Evolutionary conservation across 1,140 invertebrate species (phyloP).

Genomic region (Aphis craccivora): DNA sequence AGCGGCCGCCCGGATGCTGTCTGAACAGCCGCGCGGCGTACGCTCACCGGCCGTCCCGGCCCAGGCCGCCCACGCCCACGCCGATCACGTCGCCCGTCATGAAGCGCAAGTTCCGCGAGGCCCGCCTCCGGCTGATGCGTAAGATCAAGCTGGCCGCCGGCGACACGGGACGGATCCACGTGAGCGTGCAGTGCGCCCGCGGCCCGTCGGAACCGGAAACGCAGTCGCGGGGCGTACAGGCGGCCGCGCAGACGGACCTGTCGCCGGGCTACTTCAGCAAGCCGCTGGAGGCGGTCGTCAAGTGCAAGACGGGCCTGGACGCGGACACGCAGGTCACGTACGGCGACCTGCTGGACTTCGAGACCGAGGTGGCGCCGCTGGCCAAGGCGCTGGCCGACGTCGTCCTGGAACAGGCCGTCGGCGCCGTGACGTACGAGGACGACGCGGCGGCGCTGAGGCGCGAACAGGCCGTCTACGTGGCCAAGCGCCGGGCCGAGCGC

Average conservation of each 20-base stretch:
- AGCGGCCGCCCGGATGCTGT: neutral
- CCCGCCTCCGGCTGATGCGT: neutral
- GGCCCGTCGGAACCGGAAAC: neutral
- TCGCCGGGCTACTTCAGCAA: neutral
- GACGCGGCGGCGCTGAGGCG: neutral
- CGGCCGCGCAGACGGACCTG: neutral
- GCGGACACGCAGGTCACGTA: neutral
- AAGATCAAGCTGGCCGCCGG: neutral
- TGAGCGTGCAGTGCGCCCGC: neutral
- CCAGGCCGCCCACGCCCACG: neutral
- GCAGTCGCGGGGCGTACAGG: neutral
- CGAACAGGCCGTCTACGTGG: neutral
- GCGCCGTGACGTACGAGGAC: neutral
- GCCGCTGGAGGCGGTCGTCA: neutral
- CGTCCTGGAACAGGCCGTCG: neutral
- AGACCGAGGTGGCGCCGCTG: neutral
- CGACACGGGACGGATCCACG: neutral
- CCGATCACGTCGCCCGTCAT: neutral
- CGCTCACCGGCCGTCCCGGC: neutral
- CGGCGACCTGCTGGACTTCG: neutral
- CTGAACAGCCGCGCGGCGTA: no score
- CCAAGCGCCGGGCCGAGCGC: neutral
- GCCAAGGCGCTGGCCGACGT: neutral
- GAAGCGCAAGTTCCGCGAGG: neutral
- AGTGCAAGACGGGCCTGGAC: slow-evolving; percentile 23